Conservation (phyloP, 1,140 invertebrate species). For the Leptonema lineaticorne region DNA sequence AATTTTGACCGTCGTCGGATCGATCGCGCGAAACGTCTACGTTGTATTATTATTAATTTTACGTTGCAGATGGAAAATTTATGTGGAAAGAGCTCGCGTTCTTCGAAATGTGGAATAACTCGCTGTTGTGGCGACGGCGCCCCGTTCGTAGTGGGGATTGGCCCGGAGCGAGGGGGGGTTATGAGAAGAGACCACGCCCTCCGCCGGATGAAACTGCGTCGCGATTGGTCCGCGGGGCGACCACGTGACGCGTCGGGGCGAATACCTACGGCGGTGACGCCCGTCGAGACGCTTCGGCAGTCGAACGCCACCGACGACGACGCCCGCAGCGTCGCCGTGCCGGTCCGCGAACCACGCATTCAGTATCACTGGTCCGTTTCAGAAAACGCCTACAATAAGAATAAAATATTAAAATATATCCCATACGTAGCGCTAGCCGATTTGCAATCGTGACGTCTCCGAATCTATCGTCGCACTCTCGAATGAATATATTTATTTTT, state of each 20-base stretch:
- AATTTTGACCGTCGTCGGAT: no score
- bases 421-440: no score
- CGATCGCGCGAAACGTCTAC: background rate
- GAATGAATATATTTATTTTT: no score
- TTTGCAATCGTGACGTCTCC: no score
- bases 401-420: no score
- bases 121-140: background rate
- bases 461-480: no score
- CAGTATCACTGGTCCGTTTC: background rate
- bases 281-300: background rate
- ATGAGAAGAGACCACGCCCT: background rate
- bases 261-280: background rate
- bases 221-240: background rate
- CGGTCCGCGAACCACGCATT: background rate
- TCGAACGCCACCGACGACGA: background rate
- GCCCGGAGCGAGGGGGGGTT: background rate
- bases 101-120: background rate
- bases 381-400: no score
- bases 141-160: background rate
- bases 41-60: no score
- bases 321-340: background rate
- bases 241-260: constrained; percentile 12
- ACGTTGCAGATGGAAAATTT: no score
- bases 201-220: background rate
- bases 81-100: background rate